These are phyloP conservation scores for Dolichallabes microphthalmus DNA, from an alignment of 2,113 vertebrate genomes.

Conservation along the genomic window DNA sequence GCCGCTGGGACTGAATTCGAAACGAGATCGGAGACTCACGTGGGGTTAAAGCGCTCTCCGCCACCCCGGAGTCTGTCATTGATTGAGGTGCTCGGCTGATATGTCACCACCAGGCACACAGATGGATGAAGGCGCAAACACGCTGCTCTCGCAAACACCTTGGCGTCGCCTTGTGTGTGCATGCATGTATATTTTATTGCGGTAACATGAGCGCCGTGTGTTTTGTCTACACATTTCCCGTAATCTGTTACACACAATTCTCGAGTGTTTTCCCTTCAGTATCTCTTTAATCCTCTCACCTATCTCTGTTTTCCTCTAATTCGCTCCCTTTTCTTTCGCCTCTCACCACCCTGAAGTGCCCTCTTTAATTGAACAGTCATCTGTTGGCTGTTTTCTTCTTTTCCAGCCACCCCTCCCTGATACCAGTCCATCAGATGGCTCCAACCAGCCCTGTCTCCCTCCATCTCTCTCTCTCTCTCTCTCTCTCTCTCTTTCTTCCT, in stretches of 20 bases:
- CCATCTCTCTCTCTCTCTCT: conserved; percentile 33
- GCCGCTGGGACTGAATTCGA: conserved; percentile 71
- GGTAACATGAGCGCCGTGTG: conserved; percentile 40
- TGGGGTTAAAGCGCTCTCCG: conserved; percentile 67
- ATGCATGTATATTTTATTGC: conserved; percentile 33
- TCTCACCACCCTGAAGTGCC: conserved; percentile 63
- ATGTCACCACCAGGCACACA: conserved; percentile 69
- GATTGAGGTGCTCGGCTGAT: conserved; percentile 69
- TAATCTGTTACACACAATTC: conserved; percentile 57
- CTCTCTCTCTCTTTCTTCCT: conserved; percentile 34
- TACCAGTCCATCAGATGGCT: conserved; percentile 60
- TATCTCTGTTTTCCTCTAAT: conserved; percentile 38
- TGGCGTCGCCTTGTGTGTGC: conserved; percentile 40
- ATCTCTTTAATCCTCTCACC: conserved; percentile 31
- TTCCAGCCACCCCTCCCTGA: conserved; percentile 51
- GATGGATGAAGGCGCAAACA: conserved; percentile 70
- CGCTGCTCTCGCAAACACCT: conserved; percentile 58
- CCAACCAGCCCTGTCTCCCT: conserved; percentile 40
- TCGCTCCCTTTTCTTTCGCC: conserved; percentile 38
- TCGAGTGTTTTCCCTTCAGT: conserved; percentile 55
- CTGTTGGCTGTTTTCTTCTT: conserved; percentile 59
- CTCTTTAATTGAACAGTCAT: conserved; percentile 69
- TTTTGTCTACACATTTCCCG: conserved; percentile 50
- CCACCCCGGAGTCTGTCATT: conserved; percentile 60
- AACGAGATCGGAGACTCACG: conserved; percentile 67